Conservation (phyloP, 2,113 vertebrate species). For the Rhizomys pruinosus region DNA sequence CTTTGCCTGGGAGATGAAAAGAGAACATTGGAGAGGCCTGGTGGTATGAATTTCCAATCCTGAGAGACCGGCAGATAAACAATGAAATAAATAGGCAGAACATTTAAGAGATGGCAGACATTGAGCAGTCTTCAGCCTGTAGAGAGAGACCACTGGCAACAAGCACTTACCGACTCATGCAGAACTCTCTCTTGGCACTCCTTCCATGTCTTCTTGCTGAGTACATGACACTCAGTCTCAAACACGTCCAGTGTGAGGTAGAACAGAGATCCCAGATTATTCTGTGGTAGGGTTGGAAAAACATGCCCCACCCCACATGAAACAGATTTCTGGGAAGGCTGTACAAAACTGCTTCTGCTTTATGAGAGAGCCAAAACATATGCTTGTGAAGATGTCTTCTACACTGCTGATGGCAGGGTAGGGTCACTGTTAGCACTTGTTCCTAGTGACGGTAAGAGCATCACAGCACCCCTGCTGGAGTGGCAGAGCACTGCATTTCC, state of each 20-base stretch:
- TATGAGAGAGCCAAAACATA: not conserved
- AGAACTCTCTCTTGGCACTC: fast-evolving
- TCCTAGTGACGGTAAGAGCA: not conserved
- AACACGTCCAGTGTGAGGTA: conserved; percentile 84
- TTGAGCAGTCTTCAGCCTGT: not conserved
- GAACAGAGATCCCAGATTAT: conserved; percentile 72
- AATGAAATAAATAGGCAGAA: no score
- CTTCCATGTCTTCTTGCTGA: conserved; percentile 78
- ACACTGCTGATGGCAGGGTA: not conserved
- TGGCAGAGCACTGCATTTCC: not conserved
- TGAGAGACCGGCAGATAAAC: no score
- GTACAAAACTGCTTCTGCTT: not conserved
- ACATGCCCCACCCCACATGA: not conserved
- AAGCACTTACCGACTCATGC: conserved; percentile 76
- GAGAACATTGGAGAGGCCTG: not conserved
- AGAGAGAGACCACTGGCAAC: not conserved
- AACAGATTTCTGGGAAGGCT: not conserved
- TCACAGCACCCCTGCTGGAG: not conserved
- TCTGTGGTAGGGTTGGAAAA: conserved; percentile 55
- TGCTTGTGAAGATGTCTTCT: not conserved
- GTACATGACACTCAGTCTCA: conserved; percentile 82
- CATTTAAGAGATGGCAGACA: not conserved
- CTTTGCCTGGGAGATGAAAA: not conserved
- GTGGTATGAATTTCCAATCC: no score
- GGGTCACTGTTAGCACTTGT: not conserved